phyloP scores from a whole-genome alignment of 2,797 vertebrate species.

The Hydrophis major region DNA sequence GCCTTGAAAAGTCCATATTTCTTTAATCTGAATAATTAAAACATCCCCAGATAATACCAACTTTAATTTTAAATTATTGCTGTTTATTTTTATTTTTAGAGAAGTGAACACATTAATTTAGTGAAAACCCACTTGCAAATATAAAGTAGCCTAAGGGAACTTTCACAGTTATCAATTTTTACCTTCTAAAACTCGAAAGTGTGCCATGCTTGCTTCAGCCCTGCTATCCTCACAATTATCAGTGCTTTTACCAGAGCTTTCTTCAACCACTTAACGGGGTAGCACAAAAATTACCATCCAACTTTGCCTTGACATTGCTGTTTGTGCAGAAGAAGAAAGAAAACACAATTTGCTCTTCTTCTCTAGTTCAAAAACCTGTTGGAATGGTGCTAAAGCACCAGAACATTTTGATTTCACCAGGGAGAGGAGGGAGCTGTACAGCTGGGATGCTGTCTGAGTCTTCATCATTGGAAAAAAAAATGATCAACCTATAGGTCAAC shows the following conservation, averaged over 20 bases:
- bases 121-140: background rate
- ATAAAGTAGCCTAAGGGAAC: background rate
- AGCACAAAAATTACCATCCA: background rate
- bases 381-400: background rate
- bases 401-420: background rate
- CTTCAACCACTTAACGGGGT: background rate
- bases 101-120: background rate
- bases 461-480: background rate
- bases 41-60: background rate
- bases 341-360: background rate
- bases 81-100: background rate
- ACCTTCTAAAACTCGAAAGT: background rate
- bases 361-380: background rate
- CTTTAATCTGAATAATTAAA: background rate
- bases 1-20: background rate
- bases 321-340: background rate
- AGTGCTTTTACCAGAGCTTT: background rate
- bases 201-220: background rate
- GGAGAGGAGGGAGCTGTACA: background rate
- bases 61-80: background rate
- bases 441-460: background rate
- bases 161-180: background rate
- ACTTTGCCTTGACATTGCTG: background rate
- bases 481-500: background rate
- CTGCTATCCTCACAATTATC: background rate